Evolutionary conservation across 2,888 invertebrate genomes (phyloP).

Genomic region (Luperina nickerlii): DNA sequence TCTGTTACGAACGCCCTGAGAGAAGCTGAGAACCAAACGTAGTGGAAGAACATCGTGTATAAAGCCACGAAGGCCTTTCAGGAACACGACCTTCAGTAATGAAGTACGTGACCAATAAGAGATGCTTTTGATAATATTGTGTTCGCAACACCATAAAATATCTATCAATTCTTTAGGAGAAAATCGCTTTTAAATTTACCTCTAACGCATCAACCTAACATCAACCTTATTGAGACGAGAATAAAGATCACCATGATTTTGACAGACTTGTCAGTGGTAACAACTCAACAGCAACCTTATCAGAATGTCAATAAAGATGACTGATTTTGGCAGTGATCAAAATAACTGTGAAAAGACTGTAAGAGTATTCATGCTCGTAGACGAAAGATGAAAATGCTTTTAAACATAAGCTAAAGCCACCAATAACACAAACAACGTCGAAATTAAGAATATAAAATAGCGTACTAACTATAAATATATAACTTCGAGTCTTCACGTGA

Average conservation of each 20-base stretch:
- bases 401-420: not conserved
- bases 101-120: not conserved
- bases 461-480: no score
- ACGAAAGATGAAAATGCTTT: not conserved
- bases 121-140: not conserved
- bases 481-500: no score
- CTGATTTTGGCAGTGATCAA: no score
- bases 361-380: not conserved
- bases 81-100: not conserved
- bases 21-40: not conserved
- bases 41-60: not conserved
- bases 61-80: not conserved
- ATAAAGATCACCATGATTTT: no score
- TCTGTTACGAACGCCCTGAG: no score
- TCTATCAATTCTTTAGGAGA: not conserved
- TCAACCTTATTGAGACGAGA: no score
- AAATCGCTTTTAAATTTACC: not conserved
- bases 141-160: not conserved
- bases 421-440: not conserved
- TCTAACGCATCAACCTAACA: no score
- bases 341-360: no score
- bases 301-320: no score
- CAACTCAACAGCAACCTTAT: no score
- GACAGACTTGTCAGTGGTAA: no score
- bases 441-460: slow-evolving; percentile 4